Evolutionary conservation across 2,113 vertebrate genomes (phyloP).

Genomic region (Lontra canadensis): DNA sequence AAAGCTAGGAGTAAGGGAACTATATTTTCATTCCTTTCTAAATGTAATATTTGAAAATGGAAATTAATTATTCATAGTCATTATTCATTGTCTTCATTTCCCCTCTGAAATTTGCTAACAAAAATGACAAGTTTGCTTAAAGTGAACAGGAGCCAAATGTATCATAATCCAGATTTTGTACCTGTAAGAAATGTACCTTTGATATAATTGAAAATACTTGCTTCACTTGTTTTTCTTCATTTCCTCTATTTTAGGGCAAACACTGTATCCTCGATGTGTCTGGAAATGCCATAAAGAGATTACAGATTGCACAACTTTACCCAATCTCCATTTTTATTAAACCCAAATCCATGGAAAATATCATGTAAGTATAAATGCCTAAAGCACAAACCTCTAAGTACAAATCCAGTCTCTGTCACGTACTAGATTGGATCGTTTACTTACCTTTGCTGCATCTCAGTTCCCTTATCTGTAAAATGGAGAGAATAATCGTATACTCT

Average conservation of each 20-base stretch:
- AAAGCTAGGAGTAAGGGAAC: not conserved
- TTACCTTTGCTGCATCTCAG: not conserved
- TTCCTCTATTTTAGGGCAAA: constrained; percentile 89
- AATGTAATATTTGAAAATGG: constrained; percentile 29
- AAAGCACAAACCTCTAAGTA: not conserved
- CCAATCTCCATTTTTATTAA: constrained; percentile 98
- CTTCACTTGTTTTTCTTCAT: constrained; percentile 54
- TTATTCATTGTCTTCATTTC: constrained; percentile 39
- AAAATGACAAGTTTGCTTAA: constrained; percentile 50
- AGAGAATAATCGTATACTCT: not conserved
- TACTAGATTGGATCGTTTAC: not conserved
- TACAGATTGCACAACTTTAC: constrained; percentile 95
- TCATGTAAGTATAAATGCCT: constrained; percentile 91
- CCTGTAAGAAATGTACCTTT: not conserved
- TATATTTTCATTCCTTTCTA: constrained; percentile 40
- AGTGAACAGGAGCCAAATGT: constrained; percentile 13
- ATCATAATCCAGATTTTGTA: constrained; percentile 3
- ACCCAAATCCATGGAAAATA: constrained; percentile 97
- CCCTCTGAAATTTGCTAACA: constrained; percentile 34
- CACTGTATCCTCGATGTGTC: constrained; percentile 99
- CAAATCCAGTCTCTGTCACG: not conserved
- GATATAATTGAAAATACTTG: constrained; percentile 33
- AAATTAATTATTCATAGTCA: constrained; percentile 21
- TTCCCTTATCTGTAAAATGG: constrained; percentile 42
- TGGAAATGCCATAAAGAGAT: constrained; percentile 98